A percentile compares a stretch with the other conserved stretches of the same genome.
Conservation (phyloP, 2,113 vertebrate genomes). For the Carettochelys insculpta region DNA sequence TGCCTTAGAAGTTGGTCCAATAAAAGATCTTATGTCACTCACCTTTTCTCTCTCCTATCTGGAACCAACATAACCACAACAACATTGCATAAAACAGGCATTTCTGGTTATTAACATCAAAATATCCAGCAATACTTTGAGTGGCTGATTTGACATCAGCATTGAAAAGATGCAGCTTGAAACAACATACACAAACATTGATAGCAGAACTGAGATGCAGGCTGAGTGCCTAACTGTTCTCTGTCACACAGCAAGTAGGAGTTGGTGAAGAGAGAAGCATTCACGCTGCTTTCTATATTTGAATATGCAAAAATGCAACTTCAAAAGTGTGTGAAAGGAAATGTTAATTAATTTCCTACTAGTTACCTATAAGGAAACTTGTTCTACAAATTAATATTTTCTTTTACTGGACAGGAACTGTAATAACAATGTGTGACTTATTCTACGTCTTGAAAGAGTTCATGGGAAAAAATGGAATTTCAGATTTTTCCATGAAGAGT, state of each 20-base stretch:
- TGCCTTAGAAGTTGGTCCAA: no score
- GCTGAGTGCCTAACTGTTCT: slow-evolving; percentile 4
- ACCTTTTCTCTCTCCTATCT: no score
- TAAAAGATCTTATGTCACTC: no score
- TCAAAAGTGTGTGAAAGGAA: neutral
- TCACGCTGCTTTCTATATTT: neutral
- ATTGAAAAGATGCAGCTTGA: neutral
- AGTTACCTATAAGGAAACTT: neutral
- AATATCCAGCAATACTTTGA: neutral
- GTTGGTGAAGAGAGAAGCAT: neutral
- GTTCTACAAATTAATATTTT: neutral
- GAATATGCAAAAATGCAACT: neutral
- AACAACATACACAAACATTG: neutral
- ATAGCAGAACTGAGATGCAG: neutral
- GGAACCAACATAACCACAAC: no score
- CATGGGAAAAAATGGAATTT: slow-evolving; percentile 28
- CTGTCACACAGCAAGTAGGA: neutral
- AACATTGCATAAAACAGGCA: no score
- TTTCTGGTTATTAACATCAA: neutral
- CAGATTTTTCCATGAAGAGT: slow-evolving; percentile 22
- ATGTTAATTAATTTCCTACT: slow-evolving; percentile 23
- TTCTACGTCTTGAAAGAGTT: neutral
- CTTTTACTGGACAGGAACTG: slow-evolving; percentile 20
- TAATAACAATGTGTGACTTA: neutral
- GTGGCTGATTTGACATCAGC: neutral